phyloP scores from a whole-genome alignment of 1,140 invertebrate genomes.

The Lasioglossum baleicum region DNA sequence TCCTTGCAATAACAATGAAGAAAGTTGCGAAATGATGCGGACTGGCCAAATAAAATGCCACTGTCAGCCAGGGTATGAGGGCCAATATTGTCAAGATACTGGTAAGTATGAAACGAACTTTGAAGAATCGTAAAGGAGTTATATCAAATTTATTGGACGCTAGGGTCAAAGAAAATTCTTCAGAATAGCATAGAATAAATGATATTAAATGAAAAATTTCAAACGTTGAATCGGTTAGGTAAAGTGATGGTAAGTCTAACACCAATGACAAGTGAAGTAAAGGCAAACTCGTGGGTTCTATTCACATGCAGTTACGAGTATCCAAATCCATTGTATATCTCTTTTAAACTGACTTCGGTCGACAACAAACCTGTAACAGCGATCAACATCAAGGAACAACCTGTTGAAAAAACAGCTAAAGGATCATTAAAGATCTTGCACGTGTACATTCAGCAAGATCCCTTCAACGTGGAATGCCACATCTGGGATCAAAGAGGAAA shows the following conservation, averaged over 20 bases:
- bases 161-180: too few species aligned
- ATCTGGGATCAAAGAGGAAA: slow-evolving; percentile 62
- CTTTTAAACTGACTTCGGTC: slow-evolving; percentile 72
- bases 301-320: slow-evolving; percentile 81
- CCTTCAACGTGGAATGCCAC: slow-evolving; percentile 70
- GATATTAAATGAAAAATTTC: too few species aligned
- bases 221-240: slow-evolving; percentile 68
- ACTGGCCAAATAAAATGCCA: slow-evolving; percentile 86
- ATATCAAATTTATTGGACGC: too few species aligned
- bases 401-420: too few species aligned
- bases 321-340: slow-evolving; percentile 73
- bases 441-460: slow-evolving; percentile 58
- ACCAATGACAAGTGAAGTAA: slow-evolving; percentile 75
- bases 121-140: too few species aligned
- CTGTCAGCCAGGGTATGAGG: slow-evolving; percentile 87
- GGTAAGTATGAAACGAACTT: too few species aligned
- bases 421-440: too few species aligned
- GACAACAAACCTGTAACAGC: slow-evolving; percentile 62
- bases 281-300: slow-evolving; percentile 70
- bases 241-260: slow-evolving; percentile 80
- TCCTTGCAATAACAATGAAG: slow-evolving; percentile 87
- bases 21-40: slow-evolving; percentile 84
- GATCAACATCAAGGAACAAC: not conserved
- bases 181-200: too few species aligned
- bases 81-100: slow-evolving; percentile 85